Evolutionary conservation across 2,888 invertebrate genomes (phyloP), one percentile per base, ranked within the genome.

Genomic region (Achlya flavicornis): DNA sequence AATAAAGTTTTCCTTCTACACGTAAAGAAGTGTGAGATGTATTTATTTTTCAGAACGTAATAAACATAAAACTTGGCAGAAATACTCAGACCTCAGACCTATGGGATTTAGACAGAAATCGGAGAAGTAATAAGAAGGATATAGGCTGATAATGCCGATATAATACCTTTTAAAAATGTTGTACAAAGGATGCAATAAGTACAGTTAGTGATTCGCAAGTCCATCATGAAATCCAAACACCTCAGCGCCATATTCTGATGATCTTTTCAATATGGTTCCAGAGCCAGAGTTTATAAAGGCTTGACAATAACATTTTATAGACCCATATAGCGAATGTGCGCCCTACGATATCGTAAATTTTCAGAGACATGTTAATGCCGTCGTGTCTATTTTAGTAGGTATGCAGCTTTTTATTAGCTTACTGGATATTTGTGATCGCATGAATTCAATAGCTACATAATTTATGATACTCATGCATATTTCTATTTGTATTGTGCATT

Each of bases 271-370:
- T 70, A 72, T 70, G 61, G 69, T 73, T 73, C 69, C 70, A 69
- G 75, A 74, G 70, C 66, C 71, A 74, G 26, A 26, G 26, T 76
- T 70, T 72, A 68, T 64, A 69, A 69, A 63, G 66, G 66, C 63
- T 69, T 68, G 74, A 77, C 73, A 76, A 81, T 83, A 79, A 76
- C 62, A 77, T 82, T 84, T 84, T 84, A 84, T 84, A 72, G 78
- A 71, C 72, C 71, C 69, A 76, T 78, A 70, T 66, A 68, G 73
- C 64, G 77, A 80, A 76, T 76, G 77, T 74, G 74, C 73, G 63
- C 64, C 60, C 60, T 65, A 67, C 75, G 75, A 76, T 79, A 81
- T 79, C 81, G 77, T 85, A 84, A 84, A 84, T 81, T 74, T 66
- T 64, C 65, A 64, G 65, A 65, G 74, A 78, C 77, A 80, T 72